Base-by-base conservation (phyloP, 2,888 invertebrate species). In the Scotopteryx bipunctaria region DNA sequence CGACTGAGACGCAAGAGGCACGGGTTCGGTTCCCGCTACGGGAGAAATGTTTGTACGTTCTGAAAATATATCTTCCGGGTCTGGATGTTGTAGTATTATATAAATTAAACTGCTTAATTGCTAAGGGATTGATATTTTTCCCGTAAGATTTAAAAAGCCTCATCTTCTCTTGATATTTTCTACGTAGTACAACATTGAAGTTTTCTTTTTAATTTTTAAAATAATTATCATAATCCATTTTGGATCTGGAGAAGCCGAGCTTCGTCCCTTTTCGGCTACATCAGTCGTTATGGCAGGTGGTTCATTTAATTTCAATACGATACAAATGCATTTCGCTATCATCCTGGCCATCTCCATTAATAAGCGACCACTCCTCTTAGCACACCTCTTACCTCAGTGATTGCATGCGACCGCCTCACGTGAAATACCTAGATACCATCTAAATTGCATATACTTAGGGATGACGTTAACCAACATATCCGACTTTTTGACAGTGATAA, bases 391-490 rank as follows among this genome's bases (percentile, higher is more conserved):
- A 55, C 55, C 50, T 55, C 65, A 56, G 54, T 70, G 68, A 68
- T 74, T 69, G 71, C 71, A 74, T 71, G 70, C 72, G 78, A 73
- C 78, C 75, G 72, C 62, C 73, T 76, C 73, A 76, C 74, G 68
- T 75, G 71, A 72, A 73, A 71, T 68, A 69, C 61, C 73, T 69
- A 67, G 81, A 82, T 82, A 78, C 58, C 64, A 81, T 83, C 81
- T 82, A 77, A 78, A 82, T 77, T 76, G 71, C 68, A 61, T 59
- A 69, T 43, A 38, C 37, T 42, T 35, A 53, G 33, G 32, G 47
- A n/a, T 43, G 29, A 19, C 17, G 4, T 9, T 27, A 11, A 5
- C n/a, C 23, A 8, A 5, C 6, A 25, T 1, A 13, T 17, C 3
- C 8, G 23, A 9, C 9, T 3, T 21, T 21, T 21, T 3, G 3